Evolutionary conservation across 2,113 vertebrate genomes (phyloP).

Genomic region (Hemichromis elongatus): DNA sequence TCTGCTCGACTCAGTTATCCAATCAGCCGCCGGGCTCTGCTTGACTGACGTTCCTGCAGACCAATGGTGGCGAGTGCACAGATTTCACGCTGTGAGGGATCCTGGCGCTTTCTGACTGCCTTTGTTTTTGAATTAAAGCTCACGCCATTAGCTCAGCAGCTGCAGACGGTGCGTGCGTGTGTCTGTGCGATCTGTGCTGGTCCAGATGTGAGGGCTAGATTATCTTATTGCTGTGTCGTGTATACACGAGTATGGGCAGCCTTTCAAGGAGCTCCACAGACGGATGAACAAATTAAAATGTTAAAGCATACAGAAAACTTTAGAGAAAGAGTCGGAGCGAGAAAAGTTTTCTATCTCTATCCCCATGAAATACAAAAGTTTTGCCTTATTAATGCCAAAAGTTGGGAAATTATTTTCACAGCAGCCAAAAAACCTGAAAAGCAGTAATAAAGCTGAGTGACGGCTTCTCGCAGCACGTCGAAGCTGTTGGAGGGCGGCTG

Average conservation of each 20-base stretch:
- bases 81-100: neutral
- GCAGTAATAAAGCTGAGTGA: accelerated
- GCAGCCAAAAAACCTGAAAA: neutral
- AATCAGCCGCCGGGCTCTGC: neutral
- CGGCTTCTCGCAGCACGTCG: neutral
- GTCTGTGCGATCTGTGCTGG: accelerated
- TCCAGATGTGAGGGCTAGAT: neutral
- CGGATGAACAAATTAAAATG: neutral
- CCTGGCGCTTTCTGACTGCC: neutral
- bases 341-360: too few species aligned
- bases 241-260: neutral
- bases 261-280: accelerated
- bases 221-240: neutral
- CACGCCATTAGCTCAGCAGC: neutral
- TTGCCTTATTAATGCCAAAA: accelerated
- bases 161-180: neutral
- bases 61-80: neutral
- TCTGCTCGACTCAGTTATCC: neutral
- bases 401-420: neutral
- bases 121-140: neutral
- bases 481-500: accelerated
- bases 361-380: neutral
- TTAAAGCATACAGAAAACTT: neutral
- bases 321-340: neutral
- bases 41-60: neutral